Conservation (phyloP, 2,797 vertebrate genomes). For the Enteromius argenteus region DNA sequence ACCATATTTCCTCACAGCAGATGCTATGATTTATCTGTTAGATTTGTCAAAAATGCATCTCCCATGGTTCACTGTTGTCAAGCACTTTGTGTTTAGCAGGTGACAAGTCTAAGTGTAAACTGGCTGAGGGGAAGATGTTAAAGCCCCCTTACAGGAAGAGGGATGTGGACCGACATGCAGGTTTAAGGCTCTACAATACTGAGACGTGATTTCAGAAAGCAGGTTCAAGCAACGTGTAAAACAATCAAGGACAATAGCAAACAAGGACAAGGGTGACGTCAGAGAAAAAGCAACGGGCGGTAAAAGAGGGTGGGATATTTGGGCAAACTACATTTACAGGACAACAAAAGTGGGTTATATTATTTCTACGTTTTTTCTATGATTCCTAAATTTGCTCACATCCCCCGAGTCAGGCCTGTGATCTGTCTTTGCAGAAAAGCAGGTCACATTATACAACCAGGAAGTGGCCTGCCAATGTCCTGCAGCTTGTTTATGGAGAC, state of each 20-base stretch:
- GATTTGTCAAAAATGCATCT: constrained; percentile 67
- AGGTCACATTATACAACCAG: constrained; percentile 77
- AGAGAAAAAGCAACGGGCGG: constrained; percentile 18
- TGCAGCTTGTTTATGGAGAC: constrained; percentile 81
- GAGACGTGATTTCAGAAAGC: constrained; percentile 51
- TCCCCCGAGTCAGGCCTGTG: constrained; percentile 60
- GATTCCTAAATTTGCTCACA: constrained; percentile 56
- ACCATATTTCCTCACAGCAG: constrained; percentile 62
- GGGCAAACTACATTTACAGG: constrained; percentile 43
- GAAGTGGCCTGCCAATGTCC: constrained; percentile 76
- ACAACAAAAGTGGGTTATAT: constrained; percentile 51
- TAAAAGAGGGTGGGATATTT: constrained; percentile 18
- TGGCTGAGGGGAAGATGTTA: constrained; percentile 52
- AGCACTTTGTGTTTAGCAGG: constrained; percentile 59
- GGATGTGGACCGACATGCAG: constrained; percentile 50
- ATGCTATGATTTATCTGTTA: constrained; percentile 61
- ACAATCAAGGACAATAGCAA: constrained; percentile 22
- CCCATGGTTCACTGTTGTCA: constrained; percentile 62
- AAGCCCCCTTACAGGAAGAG: constrained; percentile 57
- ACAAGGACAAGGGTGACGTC: constrained; percentile 2
- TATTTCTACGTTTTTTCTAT: constrained; percentile 54
- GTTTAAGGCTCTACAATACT: constrained; percentile 42
- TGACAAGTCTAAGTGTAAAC: constrained; percentile 63
- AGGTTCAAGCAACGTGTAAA: neutral
- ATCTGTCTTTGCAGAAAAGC: constrained; percentile 63